phyloP scores from a whole-genome alignment of 2,113 vertebrate genomes.

The Archocentrus centrarchus region DNA sequence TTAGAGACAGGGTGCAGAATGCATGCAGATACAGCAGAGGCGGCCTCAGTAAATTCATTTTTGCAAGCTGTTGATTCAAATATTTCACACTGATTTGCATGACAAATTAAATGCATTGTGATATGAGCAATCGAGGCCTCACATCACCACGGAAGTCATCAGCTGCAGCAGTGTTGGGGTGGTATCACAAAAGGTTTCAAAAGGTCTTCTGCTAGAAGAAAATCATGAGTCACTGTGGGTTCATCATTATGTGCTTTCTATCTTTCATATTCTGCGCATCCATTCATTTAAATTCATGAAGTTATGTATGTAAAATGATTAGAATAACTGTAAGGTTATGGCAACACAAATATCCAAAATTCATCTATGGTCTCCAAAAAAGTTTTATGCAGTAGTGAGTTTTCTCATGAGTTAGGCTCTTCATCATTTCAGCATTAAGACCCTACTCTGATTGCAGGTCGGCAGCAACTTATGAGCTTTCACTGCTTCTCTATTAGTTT shows the following conservation, averaged over 20 bases:
- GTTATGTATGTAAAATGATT: too few species aligned
- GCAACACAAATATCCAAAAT: too few species aligned
- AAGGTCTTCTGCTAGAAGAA: too few species aligned
- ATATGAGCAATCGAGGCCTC: background rate
- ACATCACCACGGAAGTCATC: background rate
- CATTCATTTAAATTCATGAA: too few species aligned
- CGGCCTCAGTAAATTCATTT: background rate
- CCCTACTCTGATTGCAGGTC: background rate
- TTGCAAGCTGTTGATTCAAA: background rate
- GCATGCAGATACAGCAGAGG: background rate
- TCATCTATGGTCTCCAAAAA: too few species aligned
- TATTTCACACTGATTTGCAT: background rate
- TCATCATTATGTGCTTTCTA: too few species aligned
- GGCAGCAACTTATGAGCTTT: constrained; percentile 31
- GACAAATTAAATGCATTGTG: background rate
- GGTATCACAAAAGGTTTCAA: too few species aligned
- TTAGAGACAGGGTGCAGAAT: background rate
- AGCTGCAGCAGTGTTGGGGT: background rate
- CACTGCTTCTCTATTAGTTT: background rate
- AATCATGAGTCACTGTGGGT: too few species aligned
- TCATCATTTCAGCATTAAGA: background rate
- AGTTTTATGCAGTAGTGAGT: too few species aligned
- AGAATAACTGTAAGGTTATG: too few species aligned
- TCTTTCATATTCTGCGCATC: too few species aligned
- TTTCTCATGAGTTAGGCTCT: too few species aligned